Conservation (phyloP, 2,797 vertebrate genomes). For the Apodemus agrarius region DNA sequence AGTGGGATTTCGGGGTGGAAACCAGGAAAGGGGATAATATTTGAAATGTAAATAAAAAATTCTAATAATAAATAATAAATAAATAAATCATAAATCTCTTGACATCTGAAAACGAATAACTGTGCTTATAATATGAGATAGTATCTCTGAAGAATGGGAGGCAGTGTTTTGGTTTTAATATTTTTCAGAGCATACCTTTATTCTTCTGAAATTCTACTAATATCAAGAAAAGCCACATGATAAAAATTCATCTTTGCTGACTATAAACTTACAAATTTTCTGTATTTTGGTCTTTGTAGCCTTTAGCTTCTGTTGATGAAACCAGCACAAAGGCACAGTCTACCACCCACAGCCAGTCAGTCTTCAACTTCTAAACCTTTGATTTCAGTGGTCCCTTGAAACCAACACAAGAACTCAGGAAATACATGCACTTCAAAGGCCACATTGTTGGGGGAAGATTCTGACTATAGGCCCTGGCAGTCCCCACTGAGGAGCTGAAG, state of each 20-base stretch:
- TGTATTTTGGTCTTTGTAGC: background rate
- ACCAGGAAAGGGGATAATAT: too few species aligned
- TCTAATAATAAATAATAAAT: too few species aligned
- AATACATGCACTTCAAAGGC: conserved; percentile 59
- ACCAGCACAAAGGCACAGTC: background rate
- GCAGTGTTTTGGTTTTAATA: background rate
- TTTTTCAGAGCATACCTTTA: conserved; percentile 38
- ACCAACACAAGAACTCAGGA: conserved; percentile 2
- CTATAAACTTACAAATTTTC: background rate
- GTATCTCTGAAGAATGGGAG: background rate
- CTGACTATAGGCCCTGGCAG: background rate
- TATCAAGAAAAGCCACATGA: background rate
- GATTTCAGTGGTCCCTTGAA: background rate
- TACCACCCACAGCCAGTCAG: background rate
- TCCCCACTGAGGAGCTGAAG: conserved; percentile 64
- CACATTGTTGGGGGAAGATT: conserved; percentile 13
- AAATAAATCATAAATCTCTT: background rate
- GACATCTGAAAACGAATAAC: background rate
- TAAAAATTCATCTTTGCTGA: background rate
- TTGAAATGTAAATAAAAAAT: too few species aligned
- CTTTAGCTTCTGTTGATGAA: conserved; percentile 19
- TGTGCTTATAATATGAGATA: background rate
- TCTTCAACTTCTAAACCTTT: conserved; percentile 6
- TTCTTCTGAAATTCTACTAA: background rate
- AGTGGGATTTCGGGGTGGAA: too few species aligned